A percentile compares a stretch with the other conserved stretches of the same genome.
These are phyloP conservation scores for Psittacula echo DNA, from an alignment of 2,797 vertebrate genomes.

Conservation along the genomic window DNA sequence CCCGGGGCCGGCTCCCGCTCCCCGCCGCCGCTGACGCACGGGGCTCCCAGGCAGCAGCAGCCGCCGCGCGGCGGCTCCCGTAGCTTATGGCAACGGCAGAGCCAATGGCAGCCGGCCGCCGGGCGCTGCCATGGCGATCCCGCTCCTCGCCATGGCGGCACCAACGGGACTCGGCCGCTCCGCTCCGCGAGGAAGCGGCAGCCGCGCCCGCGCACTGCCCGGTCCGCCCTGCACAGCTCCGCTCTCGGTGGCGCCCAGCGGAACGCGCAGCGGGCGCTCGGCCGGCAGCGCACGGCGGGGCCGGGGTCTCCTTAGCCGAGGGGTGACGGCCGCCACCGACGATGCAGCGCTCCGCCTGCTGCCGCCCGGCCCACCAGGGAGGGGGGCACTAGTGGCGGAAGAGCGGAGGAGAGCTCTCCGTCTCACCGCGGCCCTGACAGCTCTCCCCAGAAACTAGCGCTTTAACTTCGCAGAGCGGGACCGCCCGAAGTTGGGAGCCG, in stretches of 20 bases:
- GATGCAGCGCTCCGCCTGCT: background rate
- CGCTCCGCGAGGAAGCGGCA: background rate
- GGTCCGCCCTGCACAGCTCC: background rate
- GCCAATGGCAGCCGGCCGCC: slow-evolving; percentile 82
- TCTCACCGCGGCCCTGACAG: background rate
- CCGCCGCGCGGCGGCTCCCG: slow-evolving; percentile 71
- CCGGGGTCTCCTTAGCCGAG: background rate
- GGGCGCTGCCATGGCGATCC: slow-evolving; percentile 86
- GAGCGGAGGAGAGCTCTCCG: background rate
- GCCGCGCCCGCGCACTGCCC: background rate
- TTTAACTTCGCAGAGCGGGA: background rate
- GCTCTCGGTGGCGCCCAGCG: background rate
- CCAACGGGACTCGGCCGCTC: background rate
- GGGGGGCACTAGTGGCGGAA: background rate
- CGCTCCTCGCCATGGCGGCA: slow-evolving; percentile 74
- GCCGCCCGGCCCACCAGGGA: background rate
- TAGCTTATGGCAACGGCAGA: slow-evolving; percentile 89
- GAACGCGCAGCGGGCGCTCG: background rate
- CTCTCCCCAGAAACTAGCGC: background rate
- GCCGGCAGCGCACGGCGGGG: background rate
- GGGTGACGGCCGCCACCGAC: background rate
- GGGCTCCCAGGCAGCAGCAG: slow-evolving; percentile 65
- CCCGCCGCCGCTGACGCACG: slow-evolving; percentile 57
- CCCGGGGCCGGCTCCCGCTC: background rate
- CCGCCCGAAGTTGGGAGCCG: background rate